Evolutionary conservation across 1,140 invertebrate genomes (phyloP), one percentile per base, ranked within the genome.

Genomic region (Drosophila murphyi): DNA sequence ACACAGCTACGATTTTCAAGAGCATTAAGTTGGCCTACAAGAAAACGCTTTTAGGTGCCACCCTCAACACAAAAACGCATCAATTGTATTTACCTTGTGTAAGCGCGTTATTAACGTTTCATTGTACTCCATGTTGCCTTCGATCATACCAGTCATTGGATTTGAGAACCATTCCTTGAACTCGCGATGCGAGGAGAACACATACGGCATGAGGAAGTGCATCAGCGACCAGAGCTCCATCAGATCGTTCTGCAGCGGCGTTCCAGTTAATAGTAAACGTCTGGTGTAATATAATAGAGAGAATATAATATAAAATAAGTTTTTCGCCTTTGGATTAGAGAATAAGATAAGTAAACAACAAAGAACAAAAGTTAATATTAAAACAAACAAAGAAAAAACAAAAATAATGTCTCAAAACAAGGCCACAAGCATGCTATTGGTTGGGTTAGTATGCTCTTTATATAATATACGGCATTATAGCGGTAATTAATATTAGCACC

Each of bases 161-260:
- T 99, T 99, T 52, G 97, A 97, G 94, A 99, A 99, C 99, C 99
- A 99, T 93, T 99, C 98, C 92, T 98, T 98, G 88, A 97, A 99
- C 93, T 99, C 98, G 55, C 96, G 94, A 93, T 99, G 98, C 28
- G 98, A 99, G 82, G 98, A 97, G 94, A 99, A 99, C 65, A 99
- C 97, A 93, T 98, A 96, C 48, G 99, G 99, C 99, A 99, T 99
- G 5, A 99, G 94, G 94, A 99, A 99, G 94, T 99, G 99, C 98
- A 99, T 99, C 8, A 99, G 93, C 4, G 99, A 99, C 99, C 99
- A 99, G 59, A 99, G 93, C 94, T 99, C 99, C 97, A 99, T 99
- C 64, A 99, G 93, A 93, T 98, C 99, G 93, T 99, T 99, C 94
- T 99, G 99, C 65, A 99, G 94, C 32, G 99, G 99, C 37, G 99